These are phyloP conservation scores for Bubo scandiacus DNA, from an alignment of 2,113 vertebrate species.

Conservation along the genomic window DNA sequence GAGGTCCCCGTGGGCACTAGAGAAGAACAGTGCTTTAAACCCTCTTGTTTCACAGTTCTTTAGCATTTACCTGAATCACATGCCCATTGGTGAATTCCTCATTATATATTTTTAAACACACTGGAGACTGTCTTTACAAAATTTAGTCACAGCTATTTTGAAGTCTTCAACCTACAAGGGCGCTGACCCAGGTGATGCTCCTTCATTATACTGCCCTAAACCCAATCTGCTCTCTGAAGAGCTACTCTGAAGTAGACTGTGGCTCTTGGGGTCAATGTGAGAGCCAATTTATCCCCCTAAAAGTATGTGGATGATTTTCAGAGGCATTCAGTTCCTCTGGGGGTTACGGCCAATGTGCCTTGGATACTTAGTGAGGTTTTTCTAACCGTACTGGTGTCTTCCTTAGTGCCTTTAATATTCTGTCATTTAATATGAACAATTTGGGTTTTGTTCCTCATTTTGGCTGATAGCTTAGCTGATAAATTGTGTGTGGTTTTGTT, in stretches of 20 bases:
- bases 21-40: background rate
- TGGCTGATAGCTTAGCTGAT: background rate
- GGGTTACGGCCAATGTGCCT: background rate
- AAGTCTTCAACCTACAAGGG: background rate
- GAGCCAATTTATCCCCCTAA: background rate
- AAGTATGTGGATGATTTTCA: background rate
- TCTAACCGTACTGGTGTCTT: too few relatives aligned
- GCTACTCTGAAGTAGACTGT: background rate
- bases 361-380: background rate
- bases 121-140: background rate
- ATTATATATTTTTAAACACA: accelerated
- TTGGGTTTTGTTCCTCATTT: background rate
- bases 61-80: background rate
- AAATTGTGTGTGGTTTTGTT: background rate
- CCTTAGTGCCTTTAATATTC: background rate
- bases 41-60: background rate
- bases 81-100: background rate
- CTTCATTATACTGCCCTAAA: background rate
- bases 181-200: too few relatives aligned
- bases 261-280: background rate
- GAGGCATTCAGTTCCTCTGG: background rate
- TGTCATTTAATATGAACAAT: background rate
- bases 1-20: background rate
- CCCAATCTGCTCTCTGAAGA: background rate
- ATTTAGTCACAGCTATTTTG: background rate